Conservation (phyloP, 2,113 vertebrate species). For the Ornithorhynchus anatinus region DNA sequence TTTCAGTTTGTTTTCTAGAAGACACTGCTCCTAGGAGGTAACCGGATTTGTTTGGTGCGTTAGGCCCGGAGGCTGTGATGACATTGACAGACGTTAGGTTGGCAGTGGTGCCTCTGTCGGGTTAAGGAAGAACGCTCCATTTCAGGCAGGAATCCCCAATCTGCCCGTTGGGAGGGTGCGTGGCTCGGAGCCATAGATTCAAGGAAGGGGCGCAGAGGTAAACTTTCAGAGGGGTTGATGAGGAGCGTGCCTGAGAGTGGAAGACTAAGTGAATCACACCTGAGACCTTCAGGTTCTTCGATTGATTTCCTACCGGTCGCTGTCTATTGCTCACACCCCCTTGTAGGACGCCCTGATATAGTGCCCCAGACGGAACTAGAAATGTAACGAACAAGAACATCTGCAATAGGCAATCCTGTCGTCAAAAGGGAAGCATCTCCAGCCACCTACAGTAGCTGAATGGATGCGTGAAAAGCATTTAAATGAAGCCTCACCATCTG, state of each 20-base stretch:
- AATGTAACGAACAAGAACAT: constrained; percentile 14
- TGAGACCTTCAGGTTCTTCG: too few relatives aligned
- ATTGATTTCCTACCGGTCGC: neutral
- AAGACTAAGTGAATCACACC: neutral
- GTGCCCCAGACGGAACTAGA: neutral
- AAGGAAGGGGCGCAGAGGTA: neutral
- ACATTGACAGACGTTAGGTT: constrained; percentile 28
- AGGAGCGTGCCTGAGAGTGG: neutral
- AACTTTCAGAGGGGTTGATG: neutral
- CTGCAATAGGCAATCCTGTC: neutral
- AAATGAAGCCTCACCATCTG: constrained; percentile 54
- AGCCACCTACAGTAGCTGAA: constrained; percentile 8
- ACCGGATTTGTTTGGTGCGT: neutral
- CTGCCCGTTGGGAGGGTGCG: too few relatives aligned
- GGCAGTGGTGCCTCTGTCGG: constrained; percentile 37
- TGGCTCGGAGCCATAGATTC: neutral
- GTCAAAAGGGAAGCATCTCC: constrained; percentile 1
- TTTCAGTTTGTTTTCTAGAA: constrained; percentile 35
- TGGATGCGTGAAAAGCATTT: neutral
- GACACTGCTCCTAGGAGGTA: constrained; percentile 19
- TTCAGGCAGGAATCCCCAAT: neutral
- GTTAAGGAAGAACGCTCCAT: neutral
- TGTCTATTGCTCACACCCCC: neutral
- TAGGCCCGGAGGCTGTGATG: neutral
- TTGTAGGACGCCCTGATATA: neutral